These are phyloP conservation scores for Micrastur ruficollis DNA, from an alignment of 2,797 vertebrate species.

Conservation along the genomic window DNA sequence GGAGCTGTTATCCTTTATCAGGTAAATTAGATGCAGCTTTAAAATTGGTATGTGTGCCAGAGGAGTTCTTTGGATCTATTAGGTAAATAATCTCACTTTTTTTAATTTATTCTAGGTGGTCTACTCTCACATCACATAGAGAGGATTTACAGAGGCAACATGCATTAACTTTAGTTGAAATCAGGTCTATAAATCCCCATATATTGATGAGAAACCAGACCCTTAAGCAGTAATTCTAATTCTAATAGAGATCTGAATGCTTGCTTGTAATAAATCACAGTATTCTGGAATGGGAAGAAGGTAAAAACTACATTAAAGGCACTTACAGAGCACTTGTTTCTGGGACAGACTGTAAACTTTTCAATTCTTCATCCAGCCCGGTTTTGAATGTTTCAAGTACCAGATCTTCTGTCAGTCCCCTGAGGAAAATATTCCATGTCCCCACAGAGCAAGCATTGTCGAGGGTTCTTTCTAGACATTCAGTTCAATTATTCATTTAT, in stretches of 20 bases:
- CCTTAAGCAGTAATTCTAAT: constrained; percentile 12
- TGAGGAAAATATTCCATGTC: constrained; percentile 6
- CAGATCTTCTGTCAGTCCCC: constrained; percentile 35
- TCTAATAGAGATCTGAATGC: not conserved
- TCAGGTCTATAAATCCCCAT: not conserved
- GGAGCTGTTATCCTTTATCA: constrained; percentile 30
- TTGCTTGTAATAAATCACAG: not conserved
- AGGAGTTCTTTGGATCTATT: constrained; percentile 19
- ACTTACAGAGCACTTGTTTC: not conserved
- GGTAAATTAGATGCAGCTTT: constrained; percentile 24
- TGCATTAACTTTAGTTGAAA: constrained; percentile 1
- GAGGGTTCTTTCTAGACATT: constrained; percentile 18
- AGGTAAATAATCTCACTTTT: not conserved
- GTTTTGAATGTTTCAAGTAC: constrained; percentile 7
- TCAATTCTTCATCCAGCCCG: not conserved
- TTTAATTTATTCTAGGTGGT: not conserved
- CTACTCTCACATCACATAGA: not conserved
- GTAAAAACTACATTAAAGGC: not conserved
- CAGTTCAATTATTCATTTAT: constrained; percentile 58
- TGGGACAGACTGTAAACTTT: constrained; percentile 13
- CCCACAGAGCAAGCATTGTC: constrained; percentile 33
- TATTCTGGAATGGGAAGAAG: not conserved
- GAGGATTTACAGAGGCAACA: not conserved
- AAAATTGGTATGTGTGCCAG: not conserved
- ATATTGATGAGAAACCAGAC: not conserved